These are phyloP conservation scores for Ochotona curzoniae DNA, from an alignment of 2,113 vertebrate genomes.

Conservation along the genomic window DNA sequence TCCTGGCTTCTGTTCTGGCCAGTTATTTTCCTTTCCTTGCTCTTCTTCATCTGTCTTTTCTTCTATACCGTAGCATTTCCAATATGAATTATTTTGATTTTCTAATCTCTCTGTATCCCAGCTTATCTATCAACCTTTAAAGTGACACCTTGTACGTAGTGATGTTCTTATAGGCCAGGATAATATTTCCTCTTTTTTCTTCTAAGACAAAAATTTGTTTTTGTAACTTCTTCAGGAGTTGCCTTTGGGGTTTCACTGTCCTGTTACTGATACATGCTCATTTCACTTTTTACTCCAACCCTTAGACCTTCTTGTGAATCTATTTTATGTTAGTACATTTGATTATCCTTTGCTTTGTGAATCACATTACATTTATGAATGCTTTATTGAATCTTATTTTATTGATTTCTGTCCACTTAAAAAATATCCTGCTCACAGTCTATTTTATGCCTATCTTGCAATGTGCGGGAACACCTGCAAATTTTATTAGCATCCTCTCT, in stretches of 20 bases:
- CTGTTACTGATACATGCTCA: slow-evolving; percentile 51
- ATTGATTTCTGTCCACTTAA: slow-evolving; percentile 83
- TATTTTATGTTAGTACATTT: slow-evolving; percentile 80
- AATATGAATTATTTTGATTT: slow-evolving; percentile 50
- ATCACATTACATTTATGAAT: slow-evolving; percentile 79
- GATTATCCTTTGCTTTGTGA: slow-evolving; percentile 82
- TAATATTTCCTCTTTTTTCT: slow-evolving; percentile 17
- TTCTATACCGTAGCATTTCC: not conserved
- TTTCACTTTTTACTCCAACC: slow-evolving; percentile 51
- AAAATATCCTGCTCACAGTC: slow-evolving; percentile 80
- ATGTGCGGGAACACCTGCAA: slow-evolving; percentile 72
- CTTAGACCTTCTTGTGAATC: slow-evolving; percentile 74
- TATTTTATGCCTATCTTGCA: slow-evolving; percentile 83
- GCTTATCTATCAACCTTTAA: not conserved
- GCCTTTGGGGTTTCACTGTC: slow-evolving; percentile 25
- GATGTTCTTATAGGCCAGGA: not conserved
- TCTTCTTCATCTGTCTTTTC: slow-evolving; percentile 27
- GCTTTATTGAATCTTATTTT: slow-evolving; percentile 80
- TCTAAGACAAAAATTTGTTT: slow-evolving; percentile 39
- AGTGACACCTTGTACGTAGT: not conserved
- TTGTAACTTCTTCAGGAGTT: slow-evolving; percentile 44
- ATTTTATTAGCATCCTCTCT: slow-evolving; percentile 79
- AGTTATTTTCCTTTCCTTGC: not conserved
- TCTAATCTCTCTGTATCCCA: not conserved
- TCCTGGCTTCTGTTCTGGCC: not conserved